These are phyloP conservation scores for Neoaliturus tenellus DNA, from an alignment of 2,888 invertebrate species.

Conservation along the genomic window DNA sequence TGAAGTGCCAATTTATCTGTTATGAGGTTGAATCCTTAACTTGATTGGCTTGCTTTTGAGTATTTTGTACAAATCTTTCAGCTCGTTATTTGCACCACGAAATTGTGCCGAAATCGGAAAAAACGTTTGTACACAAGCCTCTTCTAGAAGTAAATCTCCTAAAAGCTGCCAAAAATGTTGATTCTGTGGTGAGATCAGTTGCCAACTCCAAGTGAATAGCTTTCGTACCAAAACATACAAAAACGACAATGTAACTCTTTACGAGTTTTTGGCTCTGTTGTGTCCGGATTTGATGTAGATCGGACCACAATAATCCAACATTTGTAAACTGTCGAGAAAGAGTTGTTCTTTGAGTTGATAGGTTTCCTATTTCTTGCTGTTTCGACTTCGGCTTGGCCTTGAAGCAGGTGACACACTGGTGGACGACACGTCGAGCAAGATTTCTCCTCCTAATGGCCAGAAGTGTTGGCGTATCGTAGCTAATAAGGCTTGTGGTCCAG, in stretches of 20 bases:
- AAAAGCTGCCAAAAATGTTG: too few relatives aligned
- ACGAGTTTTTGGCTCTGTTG: not conserved
- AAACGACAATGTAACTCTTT: not conserved
- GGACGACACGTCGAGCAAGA: not conserved
- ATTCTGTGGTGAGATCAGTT: not conserved
- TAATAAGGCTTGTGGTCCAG: too few relatives aligned
- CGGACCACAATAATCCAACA: not conserved
- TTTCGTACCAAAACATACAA: not conserved
- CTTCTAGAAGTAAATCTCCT: too few relatives aligned
- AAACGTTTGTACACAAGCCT: too few relatives aligned
- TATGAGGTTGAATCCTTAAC: too few relatives aligned
- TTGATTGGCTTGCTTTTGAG: too few relatives aligned
- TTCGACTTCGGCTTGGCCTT: not conserved
- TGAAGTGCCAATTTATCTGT: slow-evolving; percentile 68
- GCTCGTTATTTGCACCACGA: too few relatives aligned
- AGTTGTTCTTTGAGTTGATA: not conserved
- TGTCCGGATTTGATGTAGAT: not conserved
- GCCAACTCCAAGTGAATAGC: not conserved
- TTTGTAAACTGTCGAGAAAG: not conserved
- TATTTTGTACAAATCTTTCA: too few relatives aligned
- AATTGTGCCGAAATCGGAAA: too few relatives aligned
- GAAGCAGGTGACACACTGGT: not conserved
- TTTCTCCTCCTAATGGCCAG: not conserved
- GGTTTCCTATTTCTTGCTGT: too few relatives aligned
- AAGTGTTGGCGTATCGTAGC: too few relatives aligned